Percentiles rank a stretch among this genome's conserved stretches.
Evolutionary conservation across 2,113 vertebrate species (phyloP).

Genomic region (Nesogale talazaci): DNA sequence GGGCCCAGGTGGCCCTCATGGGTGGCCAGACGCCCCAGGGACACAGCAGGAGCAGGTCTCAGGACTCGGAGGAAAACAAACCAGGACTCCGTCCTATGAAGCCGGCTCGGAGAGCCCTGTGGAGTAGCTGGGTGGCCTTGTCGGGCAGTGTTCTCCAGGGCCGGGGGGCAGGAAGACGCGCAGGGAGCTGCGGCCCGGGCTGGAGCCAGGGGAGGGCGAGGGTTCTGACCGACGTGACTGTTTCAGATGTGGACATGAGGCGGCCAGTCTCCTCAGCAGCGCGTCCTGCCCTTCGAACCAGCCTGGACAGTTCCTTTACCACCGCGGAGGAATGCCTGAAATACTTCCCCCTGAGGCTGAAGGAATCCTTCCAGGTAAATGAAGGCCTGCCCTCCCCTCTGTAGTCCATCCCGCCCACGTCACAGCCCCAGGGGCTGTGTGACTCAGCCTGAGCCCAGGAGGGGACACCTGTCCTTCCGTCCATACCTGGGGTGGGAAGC

Average conservation of each 20-base stretch:
- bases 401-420: too few relatives aligned
- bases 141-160: fast-evolving
- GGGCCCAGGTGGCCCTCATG: too few relatives aligned
- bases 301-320: slow-evolving; percentile 50
- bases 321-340: slow-evolving; percentile 84
- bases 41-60: background rate
- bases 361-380: slow-evolving; percentile 80
- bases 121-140: too few relatives aligned
- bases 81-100: fast-evolving
- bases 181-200: fast-evolving
- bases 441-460: too few relatives aligned
- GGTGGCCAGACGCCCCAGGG: too few relatives aligned
- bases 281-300: background rate
- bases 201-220: fast-evolving
- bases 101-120: background rate
- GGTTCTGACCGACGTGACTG: background rate
- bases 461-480: too few relatives aligned
- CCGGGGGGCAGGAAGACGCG: fast-evolving
- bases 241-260: slow-evolving; percentile 56
- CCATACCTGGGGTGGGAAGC: background rate
- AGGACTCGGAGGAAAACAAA: background rate
- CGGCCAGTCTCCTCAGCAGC: background rate
- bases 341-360: slow-evolving; percentile 81
- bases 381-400: background rate
- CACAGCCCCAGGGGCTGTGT: too few relatives aligned